Conservation (phyloP, 2,797 vertebrate genomes). For the Acanthornis magna region DNA sequence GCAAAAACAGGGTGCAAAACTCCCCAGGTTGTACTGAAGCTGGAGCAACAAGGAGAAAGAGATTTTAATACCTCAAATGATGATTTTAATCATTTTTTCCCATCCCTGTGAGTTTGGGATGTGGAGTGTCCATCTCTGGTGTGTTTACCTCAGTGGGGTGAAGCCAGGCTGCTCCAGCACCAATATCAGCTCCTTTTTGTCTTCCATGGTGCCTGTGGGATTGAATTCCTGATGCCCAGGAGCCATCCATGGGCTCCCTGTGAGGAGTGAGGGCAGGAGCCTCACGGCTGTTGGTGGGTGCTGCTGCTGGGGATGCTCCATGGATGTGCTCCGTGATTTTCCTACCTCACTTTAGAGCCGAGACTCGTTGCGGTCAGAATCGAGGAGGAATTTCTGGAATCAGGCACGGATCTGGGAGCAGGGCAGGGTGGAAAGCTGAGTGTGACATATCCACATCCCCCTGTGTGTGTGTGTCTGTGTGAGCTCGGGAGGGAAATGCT, state of each 20-base stretch:
- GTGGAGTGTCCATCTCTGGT: background rate
- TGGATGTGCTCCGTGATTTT: fast-evolving
- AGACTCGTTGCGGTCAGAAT: background rate
- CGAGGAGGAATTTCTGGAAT: background rate
- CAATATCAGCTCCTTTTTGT: background rate
- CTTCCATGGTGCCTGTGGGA: background rate
- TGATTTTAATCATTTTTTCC: background rate
- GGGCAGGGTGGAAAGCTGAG: background rate
- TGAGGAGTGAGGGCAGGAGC: background rate
- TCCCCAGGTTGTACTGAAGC: background rate
- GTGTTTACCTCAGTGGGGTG: background rate
- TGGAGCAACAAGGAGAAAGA: background rate
- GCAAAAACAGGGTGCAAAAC: background rate
- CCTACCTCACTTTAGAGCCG: fast-evolving
- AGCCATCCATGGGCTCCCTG: background rate
- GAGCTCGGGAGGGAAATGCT: background rate
- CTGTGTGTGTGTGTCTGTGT: no score
- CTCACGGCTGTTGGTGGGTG: background rate
- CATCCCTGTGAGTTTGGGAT: background rate
- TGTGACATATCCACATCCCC: background rate
- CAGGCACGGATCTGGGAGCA: background rate
- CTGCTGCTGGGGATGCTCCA: background rate
- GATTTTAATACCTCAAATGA: background rate
- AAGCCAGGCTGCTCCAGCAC: background rate
- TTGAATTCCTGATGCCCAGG: background rate